Evolutionary conservation across 2,888 invertebrate species (phyloP), one percentile per base, ranked within the genome.

Genomic region (Parascotia fuliginaria): DNA sequence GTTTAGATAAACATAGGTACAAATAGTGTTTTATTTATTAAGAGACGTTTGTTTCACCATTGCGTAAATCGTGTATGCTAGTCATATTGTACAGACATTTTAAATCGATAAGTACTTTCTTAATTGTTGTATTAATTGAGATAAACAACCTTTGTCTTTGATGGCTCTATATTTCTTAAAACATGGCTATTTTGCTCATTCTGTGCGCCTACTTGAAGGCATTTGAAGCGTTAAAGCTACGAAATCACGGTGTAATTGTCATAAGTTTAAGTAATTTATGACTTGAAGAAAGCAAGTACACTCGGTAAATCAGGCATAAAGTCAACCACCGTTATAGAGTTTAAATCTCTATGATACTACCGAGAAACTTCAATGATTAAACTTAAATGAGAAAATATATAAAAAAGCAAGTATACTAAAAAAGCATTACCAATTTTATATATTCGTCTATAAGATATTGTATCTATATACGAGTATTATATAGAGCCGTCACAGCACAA

Each of bases 81-180:
- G 87, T 85, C 83, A 79, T 86, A 83, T 77, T 90, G 90, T 91
- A 90, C 90, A 91, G 87, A 79, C 70, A 81, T 81, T 84, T 83
- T 77, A 73, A 83, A 79, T 81, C 64, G 55, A 70, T 68, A 62
- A 60, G 59, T 81, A 81, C 75, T 85, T 87, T 80, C 81, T 75
- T 83, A 71, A 81, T 85, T 83, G 84, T 87, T 87, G 82, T 89
- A 83, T 76, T 75, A 51, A 73, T 62, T 65, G 62, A 57, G 36
- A 65, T 60, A 61, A 34, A 42, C n/a, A 6, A 33, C 32, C 50
- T 67, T 67, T 60, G 47, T 58, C 61, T 68, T 59, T 75, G 75
- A 70, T 67, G 65, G 76, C 70, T 68, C 55, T 61, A 48, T 49
- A 36, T 19, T 34, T 16, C 5, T 15, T 0, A 7, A 28, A 22